Evolutionary conservation across 2,113 vertebrate species (phyloP), one percentile per base, ranked within the genome.

Genomic region (Stercorarius parasiticus): DNA sequence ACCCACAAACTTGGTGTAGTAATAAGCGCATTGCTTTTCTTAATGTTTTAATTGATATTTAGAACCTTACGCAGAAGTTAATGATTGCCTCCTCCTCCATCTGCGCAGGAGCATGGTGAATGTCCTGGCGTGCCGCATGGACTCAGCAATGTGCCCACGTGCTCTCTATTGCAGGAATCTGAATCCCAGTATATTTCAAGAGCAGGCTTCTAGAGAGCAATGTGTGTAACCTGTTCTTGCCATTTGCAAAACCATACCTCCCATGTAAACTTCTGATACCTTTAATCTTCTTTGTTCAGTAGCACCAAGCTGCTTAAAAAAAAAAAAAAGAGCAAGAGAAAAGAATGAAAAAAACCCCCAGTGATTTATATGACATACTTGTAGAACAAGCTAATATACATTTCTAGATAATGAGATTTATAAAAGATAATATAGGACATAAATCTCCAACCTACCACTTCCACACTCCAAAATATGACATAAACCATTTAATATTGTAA

Each of bases 401-500:
- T 91, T 87, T 77, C 91, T 94, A 97, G 96, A 95, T 96, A 96
- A 95, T 91, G 91, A 96, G 97, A 97, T 97, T 95, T 96, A 85
- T 91, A 73, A 72, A 95, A 97, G 96, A 97, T 96, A 97, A 97
- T 96, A 69, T 22, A 45, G 91, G 96, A 88, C 93, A 95, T 97
- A 96, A 97, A 97, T 97, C 96, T 95, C 78, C 81, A 95, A 65
- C 94, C 91, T 97, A 67, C 53, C 15, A 56, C 95, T 97, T 97
- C 71, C 83, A 87, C 81, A 45, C 88, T 94, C 83, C 94, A 95
- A 72, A 95, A 97, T 96, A 96, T 96, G 93, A 95, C 95, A 97
- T 87, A 95, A 96, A 93, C 83, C 94, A 94, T 97, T 97, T 97
- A 87, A 95, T 96, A 93, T 93, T 96, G 58, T 97, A 97, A 97